Base-by-base conservation (phyloP, 2,113 vertebrate species). In the Zosterops japonicus region DNA sequence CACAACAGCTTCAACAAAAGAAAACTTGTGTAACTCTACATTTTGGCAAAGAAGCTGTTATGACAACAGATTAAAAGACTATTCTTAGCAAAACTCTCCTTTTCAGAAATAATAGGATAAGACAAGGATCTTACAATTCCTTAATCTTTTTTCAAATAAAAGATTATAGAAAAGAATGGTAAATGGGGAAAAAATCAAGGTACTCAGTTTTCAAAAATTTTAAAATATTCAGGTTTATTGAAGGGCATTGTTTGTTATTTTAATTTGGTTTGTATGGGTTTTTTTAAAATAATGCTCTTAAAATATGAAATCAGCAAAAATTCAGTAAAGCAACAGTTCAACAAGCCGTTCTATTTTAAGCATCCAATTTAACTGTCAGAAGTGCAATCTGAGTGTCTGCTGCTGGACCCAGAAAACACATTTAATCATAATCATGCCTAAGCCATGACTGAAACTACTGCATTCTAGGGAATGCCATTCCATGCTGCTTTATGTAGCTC, bases 21-120 rank as follows among this genome's bases (percentile, higher is more conserved):
- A 86, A 79, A 81, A 93, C 33, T 65, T 59, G 12, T 41, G 2
- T 75, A 78, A 79, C 55, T 72, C 60, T 60, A 31, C 24, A 74
- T 35, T 87, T 91, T 69, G 31, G 29, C 42, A 75, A 71, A 87
- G 72, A 90, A 81, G 49, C 53, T 87, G 33, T 59, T 88, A 79
- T 36, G 46, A 89, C 57, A 94, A 61, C 57, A 91, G 85, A 94
- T 91, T 96, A 94, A 76, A 85, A 83, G 57, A 46, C 74, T 96
- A 92, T 83, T 96, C 71, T 91, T 89, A 94, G 93, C 10, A 89
- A 94, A 94, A 78, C 18, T 86, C 53, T 72, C 59, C 42, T 87
- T 96, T 94, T 68, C 87, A 88, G 56, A 91, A 93, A 96, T 86
- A 96, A 94, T 2, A 83, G 70, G 86, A 85, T 94, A 86, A 94